phyloP scores from a whole-genome alignment of 2,888 invertebrate species.

The Hofmannophila pseudospretella region DNA sequence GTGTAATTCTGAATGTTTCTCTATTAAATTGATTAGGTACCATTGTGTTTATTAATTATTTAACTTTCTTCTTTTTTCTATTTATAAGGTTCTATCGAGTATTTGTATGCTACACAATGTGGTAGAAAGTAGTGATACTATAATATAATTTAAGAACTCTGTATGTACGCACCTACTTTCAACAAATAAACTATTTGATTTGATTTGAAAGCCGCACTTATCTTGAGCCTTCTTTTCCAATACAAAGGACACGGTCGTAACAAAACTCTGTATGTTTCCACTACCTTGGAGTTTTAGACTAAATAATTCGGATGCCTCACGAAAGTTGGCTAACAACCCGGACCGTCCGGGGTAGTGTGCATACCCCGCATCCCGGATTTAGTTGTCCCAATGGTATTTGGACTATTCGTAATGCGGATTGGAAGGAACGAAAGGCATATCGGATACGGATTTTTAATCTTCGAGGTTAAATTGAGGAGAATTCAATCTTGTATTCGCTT shows the following conservation, averaged over 20 bases:
- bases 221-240: too few species aligned
- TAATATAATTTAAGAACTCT: too few species aligned
- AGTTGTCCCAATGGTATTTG: conserved; percentile 32
- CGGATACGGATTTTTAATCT: conserved; percentile 1
- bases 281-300: conserved; percentile 33
- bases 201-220: too few species aligned
- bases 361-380: conserved; percentile 24
- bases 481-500: not conserved
- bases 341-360: conserved; percentile 24
- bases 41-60: too few species aligned
- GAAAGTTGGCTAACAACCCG: conserved; percentile 48
- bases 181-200: too few species aligned
- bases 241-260: not conserved
- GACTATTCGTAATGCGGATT: conserved; percentile 13
- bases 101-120: too few species aligned
- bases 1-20: too few species aligned
- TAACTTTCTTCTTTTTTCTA: too few species aligned
- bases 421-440: conserved; percentile 1
- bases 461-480: not conserved
- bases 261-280: conserved; percentile 17
- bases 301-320: conserved; percentile 51
- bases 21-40: too few species aligned
- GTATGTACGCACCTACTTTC: too few species aligned
- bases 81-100: too few species aligned
- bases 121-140: too few species aligned